Percentiles rank a stretch among this genome's conserved stretches.
These are phyloP conservation scores for Hirudo medicinalis DNA, from an alignment of 1,140 invertebrate species.

Conservation along the genomic window DNA sequence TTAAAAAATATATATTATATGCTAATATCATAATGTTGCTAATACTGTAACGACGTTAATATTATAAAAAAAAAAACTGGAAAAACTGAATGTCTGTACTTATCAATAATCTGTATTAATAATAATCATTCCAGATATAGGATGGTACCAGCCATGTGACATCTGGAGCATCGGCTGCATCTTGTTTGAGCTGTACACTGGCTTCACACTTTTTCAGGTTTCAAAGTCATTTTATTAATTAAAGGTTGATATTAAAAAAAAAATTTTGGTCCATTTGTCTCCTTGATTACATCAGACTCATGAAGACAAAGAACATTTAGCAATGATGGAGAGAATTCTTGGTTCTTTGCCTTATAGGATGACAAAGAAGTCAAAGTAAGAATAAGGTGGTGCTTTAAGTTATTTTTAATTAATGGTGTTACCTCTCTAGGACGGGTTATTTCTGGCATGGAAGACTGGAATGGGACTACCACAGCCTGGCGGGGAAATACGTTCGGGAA, in stretches of 20 bases:
- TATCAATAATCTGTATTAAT: not conserved
- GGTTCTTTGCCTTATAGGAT: constrained; percentile 88
- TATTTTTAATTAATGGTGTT: not conserved
- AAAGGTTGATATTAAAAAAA: not conserved
- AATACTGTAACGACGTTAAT: no score
- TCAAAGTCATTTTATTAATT: not conserved
- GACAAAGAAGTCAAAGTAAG: constrained; percentile 71
- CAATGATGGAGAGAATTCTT: constrained; percentile 98
- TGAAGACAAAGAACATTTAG: constrained; percentile 96
- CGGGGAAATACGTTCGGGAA: constrained; percentile 46
- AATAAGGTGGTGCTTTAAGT: not conserved
- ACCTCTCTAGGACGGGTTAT: constrained; percentile 29
- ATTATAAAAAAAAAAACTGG: no score
- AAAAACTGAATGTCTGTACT: not conserved
- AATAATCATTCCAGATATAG: constrained; percentile 58
- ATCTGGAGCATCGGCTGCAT: constrained; percentile 99
- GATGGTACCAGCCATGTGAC: constrained; percentile 98
- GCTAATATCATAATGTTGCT: no score
- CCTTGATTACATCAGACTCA: constrained; percentile 59
- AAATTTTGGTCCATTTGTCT: not conserved
- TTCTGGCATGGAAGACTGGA: constrained; percentile 39
- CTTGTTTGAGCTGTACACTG: constrained; percentile 93
- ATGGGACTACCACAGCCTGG: constrained; percentile 37
- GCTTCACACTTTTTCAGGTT: constrained; percentile 84
- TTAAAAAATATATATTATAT: no score